Conservation (phyloP, 2,113 vertebrate species). For the Gorsachius goisagi region DNA sequence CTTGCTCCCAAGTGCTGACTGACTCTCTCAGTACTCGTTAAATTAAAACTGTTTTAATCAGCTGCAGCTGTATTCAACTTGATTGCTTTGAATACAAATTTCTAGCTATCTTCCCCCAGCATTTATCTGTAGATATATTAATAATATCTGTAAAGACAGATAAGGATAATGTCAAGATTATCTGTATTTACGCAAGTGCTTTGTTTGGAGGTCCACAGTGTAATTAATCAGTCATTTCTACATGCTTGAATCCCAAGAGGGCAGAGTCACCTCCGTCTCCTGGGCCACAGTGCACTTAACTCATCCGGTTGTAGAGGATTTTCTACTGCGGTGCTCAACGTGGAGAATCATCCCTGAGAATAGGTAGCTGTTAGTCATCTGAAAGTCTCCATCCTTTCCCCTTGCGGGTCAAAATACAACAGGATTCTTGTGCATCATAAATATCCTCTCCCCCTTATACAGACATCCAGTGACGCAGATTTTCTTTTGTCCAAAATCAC, state of each 20-base stretch:
- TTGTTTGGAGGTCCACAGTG: background rate
- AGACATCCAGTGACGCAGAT: background rate
- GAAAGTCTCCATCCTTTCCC: background rate
- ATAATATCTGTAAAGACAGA: background rate
- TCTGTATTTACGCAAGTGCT: background rate
- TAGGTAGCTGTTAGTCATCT: background rate
- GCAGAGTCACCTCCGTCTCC: background rate
- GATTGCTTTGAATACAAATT: background rate
- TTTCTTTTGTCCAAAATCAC: background rate
- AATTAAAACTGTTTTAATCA: constrained; percentile 26
- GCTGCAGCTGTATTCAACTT: background rate
- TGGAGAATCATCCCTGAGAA: background rate
- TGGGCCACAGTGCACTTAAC: background rate
- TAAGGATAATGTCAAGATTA: background rate
- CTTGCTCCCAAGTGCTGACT: background rate
- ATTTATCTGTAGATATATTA: background rate
- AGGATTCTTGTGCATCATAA: background rate
- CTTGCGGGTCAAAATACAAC: background rate
- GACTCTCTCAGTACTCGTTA: background rate
- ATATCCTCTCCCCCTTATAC: background rate
- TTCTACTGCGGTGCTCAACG: background rate
- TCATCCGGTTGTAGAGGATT: background rate
- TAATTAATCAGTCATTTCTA: background rate
- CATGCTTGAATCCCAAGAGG: background rate
- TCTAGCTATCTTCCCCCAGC: background rate